These are phyloP conservation scores for Phymanthus crucifer DNA, from an alignment of 92 coral and sea anemone species.

Conservation along the genomic window DNA sequence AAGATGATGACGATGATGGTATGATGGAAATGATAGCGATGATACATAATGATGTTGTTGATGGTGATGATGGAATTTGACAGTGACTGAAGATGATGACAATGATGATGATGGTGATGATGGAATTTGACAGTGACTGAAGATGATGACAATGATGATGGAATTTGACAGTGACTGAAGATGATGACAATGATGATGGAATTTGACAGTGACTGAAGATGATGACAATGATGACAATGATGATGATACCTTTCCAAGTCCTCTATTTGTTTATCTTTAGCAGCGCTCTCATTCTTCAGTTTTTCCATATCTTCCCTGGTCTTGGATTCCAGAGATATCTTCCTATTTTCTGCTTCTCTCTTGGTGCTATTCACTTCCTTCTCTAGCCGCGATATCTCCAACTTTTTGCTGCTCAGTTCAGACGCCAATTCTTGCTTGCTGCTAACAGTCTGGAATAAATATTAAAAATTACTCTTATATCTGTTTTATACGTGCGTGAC, in stretches of 20 bases:
- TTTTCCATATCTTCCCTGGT: constrained; percentile 52
- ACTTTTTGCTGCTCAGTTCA: constrained; percentile 68
- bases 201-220: neutral
- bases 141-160: neutral
- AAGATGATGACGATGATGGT: neutral
- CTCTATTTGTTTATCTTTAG: constrained; percentile 76
- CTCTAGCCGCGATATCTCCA: constrained; percentile 76
- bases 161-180: neutral
- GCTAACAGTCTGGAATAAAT: constrained; percentile 39
- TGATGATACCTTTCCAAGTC: constrained; percentile 79
- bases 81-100: too few relatives aligned
- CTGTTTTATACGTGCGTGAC: neutral
- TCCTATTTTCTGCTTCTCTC: constrained; percentile 48
- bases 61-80: too few relatives aligned
- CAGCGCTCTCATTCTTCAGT: constrained; percentile 48
- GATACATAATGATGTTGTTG: too few relatives aligned
- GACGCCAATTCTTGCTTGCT: constrained; percentile 59
- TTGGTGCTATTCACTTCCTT: constrained; percentile 71
- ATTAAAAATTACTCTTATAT: neutral
- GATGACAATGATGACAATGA: neutral
- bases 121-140: too few relatives aligned
- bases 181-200: neutral
- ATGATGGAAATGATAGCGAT: neutral
- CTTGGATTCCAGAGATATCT: constrained; percentile 53
- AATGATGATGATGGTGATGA: neutral